phyloP scores from a whole-genome alignment of 2,113 vertebrate genomes.

The Gasterosteus aculeatus region DNA sequence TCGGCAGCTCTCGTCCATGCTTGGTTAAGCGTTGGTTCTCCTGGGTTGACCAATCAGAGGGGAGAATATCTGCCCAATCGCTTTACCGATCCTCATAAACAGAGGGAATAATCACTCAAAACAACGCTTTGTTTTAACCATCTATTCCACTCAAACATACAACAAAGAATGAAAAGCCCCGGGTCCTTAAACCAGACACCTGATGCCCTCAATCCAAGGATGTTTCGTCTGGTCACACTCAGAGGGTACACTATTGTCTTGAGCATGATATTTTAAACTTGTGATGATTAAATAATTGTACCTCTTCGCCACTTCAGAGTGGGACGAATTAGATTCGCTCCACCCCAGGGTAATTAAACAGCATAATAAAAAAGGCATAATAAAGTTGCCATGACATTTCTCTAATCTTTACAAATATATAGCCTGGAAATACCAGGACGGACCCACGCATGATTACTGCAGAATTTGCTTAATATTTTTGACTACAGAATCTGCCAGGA shows the following conservation, averaged over 20 bases:
- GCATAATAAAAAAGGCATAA: slow-evolving; percentile 27
- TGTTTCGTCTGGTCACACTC: slow-evolving; percentile 1
- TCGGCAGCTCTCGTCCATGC: background rate
- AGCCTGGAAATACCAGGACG: slow-evolving; percentile 13
- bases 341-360: slow-evolving; percentile 44
- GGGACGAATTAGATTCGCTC: slow-evolving; percentile 24
- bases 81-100: background rate
- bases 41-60: background rate
- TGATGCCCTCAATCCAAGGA: background rate
- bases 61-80: slow-evolving; percentile 5
- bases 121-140: background rate
- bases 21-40: background rate
- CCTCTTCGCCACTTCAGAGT: slow-evolving; percentile 15
- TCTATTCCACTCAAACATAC: background rate
- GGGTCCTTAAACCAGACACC: background rate
- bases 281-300: slow-evolving; percentile 36
- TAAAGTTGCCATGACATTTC: slow-evolving; percentile 29
- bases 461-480: slow-evolving; percentile 6
- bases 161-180: background rate
- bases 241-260: slow-evolving; percentile 9
- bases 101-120: no score
- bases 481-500: background rate
- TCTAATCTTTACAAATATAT: slow-evolving; percentile 37
- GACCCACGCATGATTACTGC: slow-evolving; percentile 1
- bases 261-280: slow-evolving; percentile 32